Percentiles rank a stretch among this genome's conserved stretches.
Evolutionary conservation across 1,140 invertebrate genomes (phyloP).

Genomic region (Hyles euphorbiae): DNA sequence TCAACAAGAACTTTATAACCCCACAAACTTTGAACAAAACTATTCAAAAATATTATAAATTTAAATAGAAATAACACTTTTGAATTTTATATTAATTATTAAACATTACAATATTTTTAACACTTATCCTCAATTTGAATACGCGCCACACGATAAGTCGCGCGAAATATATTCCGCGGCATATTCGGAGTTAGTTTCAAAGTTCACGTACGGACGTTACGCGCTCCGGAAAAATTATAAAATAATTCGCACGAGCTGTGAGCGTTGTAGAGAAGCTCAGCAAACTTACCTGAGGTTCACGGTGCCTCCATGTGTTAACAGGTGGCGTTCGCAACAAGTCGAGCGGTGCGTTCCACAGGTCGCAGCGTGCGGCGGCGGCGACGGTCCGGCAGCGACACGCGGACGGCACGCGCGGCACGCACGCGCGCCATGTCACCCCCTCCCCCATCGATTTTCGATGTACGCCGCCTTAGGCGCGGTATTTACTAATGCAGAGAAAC

Average conservation of each 20-base stretch:
- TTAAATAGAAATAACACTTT: no score
- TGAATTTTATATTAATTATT: no score
- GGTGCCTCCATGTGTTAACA: slow-evolving; percentile 66
- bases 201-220: no score
- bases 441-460: slow-evolving; percentile 62
- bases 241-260: not conserved
- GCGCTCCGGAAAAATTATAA: no score
- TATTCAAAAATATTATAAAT: no score
- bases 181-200: no score
- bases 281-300: slow-evolving; percentile 59
- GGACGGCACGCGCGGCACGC: slow-evolving; percentile 38
- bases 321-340: slow-evolving; percentile 68
- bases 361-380: slow-evolving; percentile 54
- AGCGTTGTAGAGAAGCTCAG: slow-evolving; percentile 1
- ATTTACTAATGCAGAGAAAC: slow-evolving; percentile 66
- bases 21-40: no score
- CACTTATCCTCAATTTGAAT: no score
- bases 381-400: slow-evolving; percentile 52
- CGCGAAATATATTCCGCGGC: no score
- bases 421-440: slow-evolving; percentile 40
- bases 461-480: slow-evolving; percentile 53
- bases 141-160: no score
- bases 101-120: no score
- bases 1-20: no score
- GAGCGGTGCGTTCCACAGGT: slow-evolving; percentile 45